Base-by-base conservation (phyloP, 2,888 invertebrate species). In the Octonoba sinensis region DNA sequence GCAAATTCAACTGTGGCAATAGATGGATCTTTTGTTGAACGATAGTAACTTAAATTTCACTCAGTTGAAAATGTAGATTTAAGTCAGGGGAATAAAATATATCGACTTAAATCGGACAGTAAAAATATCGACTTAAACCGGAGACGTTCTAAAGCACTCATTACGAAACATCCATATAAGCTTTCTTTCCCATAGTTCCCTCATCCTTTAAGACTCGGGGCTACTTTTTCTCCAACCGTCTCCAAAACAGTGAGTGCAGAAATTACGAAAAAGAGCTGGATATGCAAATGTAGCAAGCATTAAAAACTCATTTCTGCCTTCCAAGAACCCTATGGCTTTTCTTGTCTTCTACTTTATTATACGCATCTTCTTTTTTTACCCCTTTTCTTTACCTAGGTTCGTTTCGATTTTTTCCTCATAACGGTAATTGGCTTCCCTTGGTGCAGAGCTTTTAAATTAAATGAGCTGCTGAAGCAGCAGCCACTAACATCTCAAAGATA, bases 211-310 rank as follows among this genome's bases (percentile, higher is more conserved):
- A 66, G 67, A 65, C 72, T 59, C 36, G 16, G 51, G 69, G 73
- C 73, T 73, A 73, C 79, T 73, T 66, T 64, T 49, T 36, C 36
- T 60, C 60, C 64, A 62, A 27, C 56, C 49, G 56, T 20, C 54
- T 46, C 57, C 64, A 65, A 71, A 64, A 77, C 64, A 73, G 77
- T 64, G 70, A 73, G 69, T 64, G 64, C 69, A 18, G 56, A 69
- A 81, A 73, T 69, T 73, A 73, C 67, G 54, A 20, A 66, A 73
- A 73, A 73, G 65, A 73, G 69, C 69, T 47, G 79, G 47, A 74
- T 62, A 73, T 81, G 79, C 79, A 81, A 81, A 81, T 81, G 79
- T 47, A 62, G 24, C 66, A 51, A 13, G 79, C 79, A 81, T 81
- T 73, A 81, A 81, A 81, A 81, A 81, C 79, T 81, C 79, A 73